Percentiles rank a stretch among this genome's conserved stretches.
These are phyloP conservation scores for Tipula unca DNA, from an alignment of 2,888 invertebrate species.

Conservation along the genomic window DNA sequence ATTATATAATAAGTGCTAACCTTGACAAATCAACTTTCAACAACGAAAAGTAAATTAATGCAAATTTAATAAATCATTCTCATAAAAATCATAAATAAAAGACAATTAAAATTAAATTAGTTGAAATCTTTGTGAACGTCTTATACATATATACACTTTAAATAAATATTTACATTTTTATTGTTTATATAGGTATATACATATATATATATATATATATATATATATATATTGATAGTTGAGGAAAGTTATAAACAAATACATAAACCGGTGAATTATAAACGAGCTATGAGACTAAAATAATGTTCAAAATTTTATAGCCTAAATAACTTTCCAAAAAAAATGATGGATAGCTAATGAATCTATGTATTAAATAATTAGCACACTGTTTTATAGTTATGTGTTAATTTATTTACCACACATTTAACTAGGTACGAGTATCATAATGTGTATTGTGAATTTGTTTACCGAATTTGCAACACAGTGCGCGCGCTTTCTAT, in stretches of 20 bases:
- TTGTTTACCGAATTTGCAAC: neutral
- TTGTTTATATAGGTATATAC: neutral
- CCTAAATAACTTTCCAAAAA: neutral
- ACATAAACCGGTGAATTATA: neutral
- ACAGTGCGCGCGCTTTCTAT: no score
- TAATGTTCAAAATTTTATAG: neutral
- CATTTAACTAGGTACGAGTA: no score
- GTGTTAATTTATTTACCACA: neutral
- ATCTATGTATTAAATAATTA: neutral
- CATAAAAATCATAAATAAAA: no score
- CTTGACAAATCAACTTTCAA: slow-evolving; percentile 14
- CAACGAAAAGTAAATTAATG: neutral
- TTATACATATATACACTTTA: neutral
- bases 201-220: neutral
- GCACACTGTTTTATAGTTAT: neutral
- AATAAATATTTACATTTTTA: neutral
- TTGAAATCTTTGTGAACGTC: neutral
- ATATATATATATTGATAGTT: neutral
- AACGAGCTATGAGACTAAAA: neutral
- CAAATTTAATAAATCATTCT: neutral
- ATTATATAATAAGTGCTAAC: neutral
- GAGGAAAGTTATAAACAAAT: neutral
- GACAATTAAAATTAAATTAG: neutral
- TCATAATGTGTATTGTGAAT: neutral
- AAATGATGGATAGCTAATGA: neutral